phyloP scores from a whole-genome alignment of 2,888 invertebrate species.

The Bombylius major region DNA sequence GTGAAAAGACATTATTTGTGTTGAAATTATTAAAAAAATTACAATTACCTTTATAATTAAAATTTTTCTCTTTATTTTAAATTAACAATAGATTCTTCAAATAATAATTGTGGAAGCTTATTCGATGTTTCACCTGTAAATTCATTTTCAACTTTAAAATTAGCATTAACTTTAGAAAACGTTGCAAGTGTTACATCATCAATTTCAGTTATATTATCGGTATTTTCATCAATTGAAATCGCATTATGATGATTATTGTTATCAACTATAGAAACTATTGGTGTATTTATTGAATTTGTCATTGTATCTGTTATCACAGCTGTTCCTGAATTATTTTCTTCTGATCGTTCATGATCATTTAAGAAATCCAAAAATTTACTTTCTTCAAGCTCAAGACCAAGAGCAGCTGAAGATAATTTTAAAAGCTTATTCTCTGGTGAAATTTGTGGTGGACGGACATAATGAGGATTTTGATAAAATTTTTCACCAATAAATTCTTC shows the following conservation, averaged over 20 bases:
- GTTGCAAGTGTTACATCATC: slow-evolving; percentile 12
- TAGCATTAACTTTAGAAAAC: slow-evolving; percentile 14
- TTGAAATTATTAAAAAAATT: no score
- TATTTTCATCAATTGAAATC: slow-evolving; percentile 2
- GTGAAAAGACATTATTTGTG: no score
- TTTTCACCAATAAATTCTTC: not conserved
- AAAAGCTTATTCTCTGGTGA: slow-evolving; percentile 22
- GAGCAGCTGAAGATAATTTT: slow-evolving; percentile 20
- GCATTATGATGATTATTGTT: not conserved
- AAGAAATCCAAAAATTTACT: slow-evolving; percentile 18
- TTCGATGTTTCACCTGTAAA: slow-evolving; percentile 16
- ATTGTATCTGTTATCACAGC: no score
- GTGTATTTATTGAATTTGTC: no score
- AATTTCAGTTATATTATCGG: slow-evolving; percentile 4
- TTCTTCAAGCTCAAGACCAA: slow-evolving; percentile 20
- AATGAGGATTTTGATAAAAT: slow-evolving; percentile 9
- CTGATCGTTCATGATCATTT: slow-evolving; percentile 16
- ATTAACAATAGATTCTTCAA: slow-evolving; percentile 18
- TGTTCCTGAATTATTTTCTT: slow-evolving; percentile 1
- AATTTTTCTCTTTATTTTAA: no score
- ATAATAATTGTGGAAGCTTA: slow-evolving; percentile 17
- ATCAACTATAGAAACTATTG: no score
- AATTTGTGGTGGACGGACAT: slow-evolving; percentile 14
- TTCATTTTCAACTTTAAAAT: slow-evolving; percentile 14
- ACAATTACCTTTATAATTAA: no score